A percentile compares a stretch with the other conserved stretches of the same genome.
phyloP scores from a whole-genome alignment of 2,888 invertebrate genomes.

The Scotopteryx bipunctaria region DNA sequence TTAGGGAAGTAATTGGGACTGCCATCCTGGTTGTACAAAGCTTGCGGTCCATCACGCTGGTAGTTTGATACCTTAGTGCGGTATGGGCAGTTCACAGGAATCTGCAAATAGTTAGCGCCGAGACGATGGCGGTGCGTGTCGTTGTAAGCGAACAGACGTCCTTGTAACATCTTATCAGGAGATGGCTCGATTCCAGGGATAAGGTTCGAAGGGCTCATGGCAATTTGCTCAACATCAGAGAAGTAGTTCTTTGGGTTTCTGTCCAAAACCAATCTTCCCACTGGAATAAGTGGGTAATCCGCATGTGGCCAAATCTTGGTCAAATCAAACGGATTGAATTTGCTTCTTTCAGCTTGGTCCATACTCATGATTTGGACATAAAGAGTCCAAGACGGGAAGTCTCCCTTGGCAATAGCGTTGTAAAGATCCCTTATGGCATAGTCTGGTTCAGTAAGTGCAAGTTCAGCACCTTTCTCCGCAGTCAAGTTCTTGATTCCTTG shows the following conservation, averaged over 20 bases:
- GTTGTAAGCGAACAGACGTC: conserved; percentile 93
- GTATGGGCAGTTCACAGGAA: conserved; percentile 98
- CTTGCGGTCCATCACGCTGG: conserved; percentile 94
- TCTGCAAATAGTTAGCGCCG: conserved; percentile 95
- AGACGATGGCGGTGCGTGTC: conserved; percentile 95
- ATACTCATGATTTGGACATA: conserved; percentile 95
- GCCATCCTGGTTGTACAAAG: conserved; percentile 91
- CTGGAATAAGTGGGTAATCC: conserved; percentile 94
- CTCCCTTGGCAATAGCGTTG: conserved; percentile 91
- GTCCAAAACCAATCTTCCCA: conserved; percentile 93
- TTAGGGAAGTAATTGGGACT: conserved; percentile 98
- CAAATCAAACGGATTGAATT: conserved; percentile 96
- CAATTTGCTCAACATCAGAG: conserved; percentile 96
- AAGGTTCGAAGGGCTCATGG: conserved; percentile 95
- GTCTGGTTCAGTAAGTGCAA: conserved; percentile 92
- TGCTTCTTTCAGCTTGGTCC: conserved; percentile 90
- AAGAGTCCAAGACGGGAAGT: conserved; percentile 90
- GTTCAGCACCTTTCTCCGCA: conserved; percentile 86
- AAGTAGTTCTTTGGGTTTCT: conserved; percentile 96
- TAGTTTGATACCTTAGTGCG: conserved; percentile 87
- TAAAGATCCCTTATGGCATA: conserved; percentile 94
- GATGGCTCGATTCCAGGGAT: conserved; percentile 97
- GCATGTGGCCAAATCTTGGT: conserved; percentile 96
- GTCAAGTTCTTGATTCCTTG: conserved; percentile 94
- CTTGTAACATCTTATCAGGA: conserved; percentile 96